A percentile compares a stretch with the other conserved stretches of the same genome.
Evolutionary conservation across 2,113 vertebrate genomes (phyloP).

Genomic region (Taxidea taxus): DNA sequence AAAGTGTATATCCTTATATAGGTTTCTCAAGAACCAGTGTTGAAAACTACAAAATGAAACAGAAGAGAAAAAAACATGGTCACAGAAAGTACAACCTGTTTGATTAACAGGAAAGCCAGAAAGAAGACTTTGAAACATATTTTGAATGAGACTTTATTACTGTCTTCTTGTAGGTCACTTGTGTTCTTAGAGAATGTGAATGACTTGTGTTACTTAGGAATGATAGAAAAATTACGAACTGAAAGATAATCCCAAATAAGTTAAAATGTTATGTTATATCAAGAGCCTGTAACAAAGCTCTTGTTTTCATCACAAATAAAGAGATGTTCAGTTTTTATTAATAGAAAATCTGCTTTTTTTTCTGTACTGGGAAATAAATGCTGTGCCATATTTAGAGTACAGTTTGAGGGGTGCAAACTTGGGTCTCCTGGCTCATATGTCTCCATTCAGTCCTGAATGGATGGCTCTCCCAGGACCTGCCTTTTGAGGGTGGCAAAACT

Average conservation of each 20-base stretch:
- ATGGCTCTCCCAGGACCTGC: neutral
- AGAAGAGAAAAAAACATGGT: conserved; percentile 19
- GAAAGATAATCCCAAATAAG: conserved; percentile 23
- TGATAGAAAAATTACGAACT: neutral
- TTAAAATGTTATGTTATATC: conserved; percentile 11
- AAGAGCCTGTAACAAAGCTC: neutral
- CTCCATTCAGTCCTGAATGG: neutral
- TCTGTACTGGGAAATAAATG: neutral
- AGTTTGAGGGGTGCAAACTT: neutral
- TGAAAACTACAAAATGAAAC: conserved; percentile 53
- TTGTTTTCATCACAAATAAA: conserved; percentile 42
- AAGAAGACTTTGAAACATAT: conserved; percentile 2
- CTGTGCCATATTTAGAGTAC: neutral
- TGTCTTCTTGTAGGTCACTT: neutral
- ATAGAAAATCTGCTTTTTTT: neutral
- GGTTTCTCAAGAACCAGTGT: conserved; percentile 14
- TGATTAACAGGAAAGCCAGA: neutral
- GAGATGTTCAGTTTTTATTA: neutral
- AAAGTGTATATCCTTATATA: conserved; percentile 56
- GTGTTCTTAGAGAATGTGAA: conserved; percentile 13
- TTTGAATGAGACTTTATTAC: conserved; percentile 8
- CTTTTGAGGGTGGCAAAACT: neutral
- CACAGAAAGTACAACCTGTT: neutral
- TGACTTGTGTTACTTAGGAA: neutral
- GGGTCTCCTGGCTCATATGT: neutral